These are phyloP conservation scores for Wasmannia auropunctata DNA, from an alignment of 1,140 invertebrate genomes.

Conservation along the genomic window DNA sequence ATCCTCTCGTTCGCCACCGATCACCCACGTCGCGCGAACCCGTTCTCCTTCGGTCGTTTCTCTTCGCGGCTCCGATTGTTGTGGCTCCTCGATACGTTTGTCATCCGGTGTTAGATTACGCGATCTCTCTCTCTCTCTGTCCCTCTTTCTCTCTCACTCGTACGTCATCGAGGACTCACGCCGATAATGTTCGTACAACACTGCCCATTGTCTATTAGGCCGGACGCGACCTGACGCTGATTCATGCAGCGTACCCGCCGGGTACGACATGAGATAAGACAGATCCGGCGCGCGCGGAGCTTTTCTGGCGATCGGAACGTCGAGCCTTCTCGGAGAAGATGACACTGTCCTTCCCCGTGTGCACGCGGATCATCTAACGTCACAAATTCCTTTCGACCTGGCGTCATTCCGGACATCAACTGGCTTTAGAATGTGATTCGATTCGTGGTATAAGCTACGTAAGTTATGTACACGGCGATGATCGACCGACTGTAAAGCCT, in stretches of 20 bases:
- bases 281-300: background rate
- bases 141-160: background rate
- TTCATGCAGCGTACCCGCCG: conserved; percentile 43
- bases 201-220: conserved; percentile 80
- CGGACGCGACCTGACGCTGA: conserved; percentile 55
- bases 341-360: conserved; percentile 1
- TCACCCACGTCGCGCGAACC: conserved; percentile 65
- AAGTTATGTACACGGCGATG: no score
- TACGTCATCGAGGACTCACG: conserved; percentile 71
- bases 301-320: background rate
- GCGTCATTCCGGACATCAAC: conserved; percentile 17
- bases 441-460: background rate
- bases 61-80: conserved; percentile 74
- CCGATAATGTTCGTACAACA: conserved; percentile 83
- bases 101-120: conserved; percentile 84
- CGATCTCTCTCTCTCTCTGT: background rate
- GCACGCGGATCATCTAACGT: conserved; percentile 22
- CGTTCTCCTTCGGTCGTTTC: background rate
- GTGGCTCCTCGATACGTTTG: conserved; percentile 80
- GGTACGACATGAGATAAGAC: background rate
- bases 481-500: background rate
- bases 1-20: conserved; percentile 45
- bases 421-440: background rate
- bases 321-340: conserved; percentile 27
- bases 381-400: conserved; percentile 10